A percentile compares a stretch with the other conserved stretches of the same genome.
phyloP scores from a whole-genome alignment of 2,797 vertebrate genomes.

The Xyrichtys novacula region DNA sequence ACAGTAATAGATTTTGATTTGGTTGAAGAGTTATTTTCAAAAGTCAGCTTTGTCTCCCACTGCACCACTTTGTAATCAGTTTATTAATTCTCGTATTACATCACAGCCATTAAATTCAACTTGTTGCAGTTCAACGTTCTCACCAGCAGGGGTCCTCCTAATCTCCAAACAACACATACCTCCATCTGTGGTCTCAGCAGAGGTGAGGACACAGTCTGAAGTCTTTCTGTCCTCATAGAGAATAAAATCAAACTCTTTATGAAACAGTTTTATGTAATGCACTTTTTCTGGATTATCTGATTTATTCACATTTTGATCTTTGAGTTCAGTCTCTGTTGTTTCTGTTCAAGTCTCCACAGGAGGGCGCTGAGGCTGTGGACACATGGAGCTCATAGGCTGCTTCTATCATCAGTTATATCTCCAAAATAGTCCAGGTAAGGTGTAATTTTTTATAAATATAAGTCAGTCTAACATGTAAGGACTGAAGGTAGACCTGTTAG shows the following conservation, averaged over 20 bases:
- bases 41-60: not conserved
- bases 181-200: not conserved
- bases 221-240: not conserved
- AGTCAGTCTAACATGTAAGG: too few relatives aligned
- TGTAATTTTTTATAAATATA: too few relatives aligned
- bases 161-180: not conserved
- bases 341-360: conserved; percentile 32
- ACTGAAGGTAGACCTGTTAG: too few relatives aligned
- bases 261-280: not conserved
- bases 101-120: not conserved
- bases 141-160: conserved; percentile 57
- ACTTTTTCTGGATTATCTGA: not conserved
- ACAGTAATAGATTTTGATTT: not conserved
- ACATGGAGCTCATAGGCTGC: too few relatives aligned
- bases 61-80: not conserved
- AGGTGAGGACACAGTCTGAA: not conserved
- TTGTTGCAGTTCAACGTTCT: conserved; percentile 14
- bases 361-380: conserved; percentile 27
- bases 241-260: too few relatives aligned
- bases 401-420: too few relatives aligned
- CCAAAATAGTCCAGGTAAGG: too few relatives aligned
- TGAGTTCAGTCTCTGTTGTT: not conserved
- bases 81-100: not conserved
- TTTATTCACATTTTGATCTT: not conserved
- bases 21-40: too few relatives aligned